Percentiles rank a stretch among this genome's conserved stretches.
phyloP scores from a whole-genome alignment of 2,888 invertebrate genomes.

The Clusia tigrina region DNA sequence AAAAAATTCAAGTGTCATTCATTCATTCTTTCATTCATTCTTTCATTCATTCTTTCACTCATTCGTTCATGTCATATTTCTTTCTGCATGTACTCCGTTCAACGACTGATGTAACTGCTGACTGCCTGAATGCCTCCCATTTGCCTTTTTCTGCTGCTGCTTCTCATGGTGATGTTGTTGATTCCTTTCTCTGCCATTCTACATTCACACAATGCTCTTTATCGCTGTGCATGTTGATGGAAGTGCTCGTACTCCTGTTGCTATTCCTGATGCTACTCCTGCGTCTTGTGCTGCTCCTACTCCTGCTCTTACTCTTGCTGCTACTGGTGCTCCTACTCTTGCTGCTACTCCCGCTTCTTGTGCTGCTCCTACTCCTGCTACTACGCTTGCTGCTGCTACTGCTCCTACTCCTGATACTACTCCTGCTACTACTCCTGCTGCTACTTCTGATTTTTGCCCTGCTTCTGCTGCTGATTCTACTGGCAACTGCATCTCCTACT shows the following conservation, averaged over 20 bases:
- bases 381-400: no score
- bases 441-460: no score
- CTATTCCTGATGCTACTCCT: no score
- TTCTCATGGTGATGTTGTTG: neutral
- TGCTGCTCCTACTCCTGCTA: no score
- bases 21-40: slow-evolving; percentile 5
- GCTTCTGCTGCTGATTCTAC: no score
- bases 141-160: neutral
- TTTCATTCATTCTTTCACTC: slow-evolving; percentile 13
- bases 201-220: neutral
- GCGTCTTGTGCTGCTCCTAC: no score
- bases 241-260: neutral
- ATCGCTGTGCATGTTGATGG: neutral
- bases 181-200: neutral
- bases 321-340: no score
- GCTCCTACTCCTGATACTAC: no score
- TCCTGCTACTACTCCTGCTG: no score
- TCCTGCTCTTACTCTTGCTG: no score
- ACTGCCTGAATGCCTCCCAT: neutral
- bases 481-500: neutral
- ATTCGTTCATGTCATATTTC: slow-evolving; percentile 24
- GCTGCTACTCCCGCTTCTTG: no score
- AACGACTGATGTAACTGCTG: slow-evolving; percentile 3
- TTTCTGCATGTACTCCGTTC: no score
- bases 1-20: neutral